Evolutionary conservation across 92 coral and sea anemone genomes (phyloP).

Genomic region (Epizoanthus stellaris): DNA sequence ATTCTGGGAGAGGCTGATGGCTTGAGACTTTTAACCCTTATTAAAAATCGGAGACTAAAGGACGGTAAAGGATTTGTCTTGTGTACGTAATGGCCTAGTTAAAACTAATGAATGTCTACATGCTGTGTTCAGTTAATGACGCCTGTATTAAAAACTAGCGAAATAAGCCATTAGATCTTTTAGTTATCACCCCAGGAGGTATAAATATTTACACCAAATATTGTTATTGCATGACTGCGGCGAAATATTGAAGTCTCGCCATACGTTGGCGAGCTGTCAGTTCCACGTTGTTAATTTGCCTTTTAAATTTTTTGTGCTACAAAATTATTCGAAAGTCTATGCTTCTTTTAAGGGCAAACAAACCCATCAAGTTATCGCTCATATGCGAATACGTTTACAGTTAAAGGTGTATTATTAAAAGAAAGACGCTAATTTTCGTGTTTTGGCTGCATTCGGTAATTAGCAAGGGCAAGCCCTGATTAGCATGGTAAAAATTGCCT

Average conservation of each 20-base stretch:
- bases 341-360: slow-evolving; percentile 7
- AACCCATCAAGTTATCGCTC: not conserved
- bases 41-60: not conserved
- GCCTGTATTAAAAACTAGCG: slow-evolving; percentile 33
- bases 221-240: slow-evolving; percentile 8
- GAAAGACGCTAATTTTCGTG: slow-evolving; percentile 31
- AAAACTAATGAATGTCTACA: slow-evolving; percentile 7
- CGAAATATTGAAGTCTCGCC: slow-evolving; percentile 18
- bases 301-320: slow-evolving; percentile 2
- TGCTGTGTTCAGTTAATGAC: slow-evolving; percentile 25
- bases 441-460: slow-evolving; percentile 25
- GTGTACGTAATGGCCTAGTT: not conserved
- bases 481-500: slow-evolving; percentile 5
- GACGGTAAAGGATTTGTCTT: not conserved
- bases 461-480: not conserved
- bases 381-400: not conserved
- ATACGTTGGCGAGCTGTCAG: slow-evolving; percentile 30
- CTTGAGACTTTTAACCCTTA: not conserved
- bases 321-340: not conserved
- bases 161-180: slow-evolving; percentile 40
- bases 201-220: slow-evolving; percentile 42
- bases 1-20: slow-evolving; percentile 5
- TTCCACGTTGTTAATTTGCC: not conserved
- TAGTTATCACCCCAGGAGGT: slow-evolving; percentile 11
- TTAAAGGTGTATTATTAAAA: slow-evolving; percentile 32